Evolutionary conservation across 2,113 vertebrate species (phyloP), one percentile per base, ranked within the genome.

Genomic region (Jacana jacana): DNA sequence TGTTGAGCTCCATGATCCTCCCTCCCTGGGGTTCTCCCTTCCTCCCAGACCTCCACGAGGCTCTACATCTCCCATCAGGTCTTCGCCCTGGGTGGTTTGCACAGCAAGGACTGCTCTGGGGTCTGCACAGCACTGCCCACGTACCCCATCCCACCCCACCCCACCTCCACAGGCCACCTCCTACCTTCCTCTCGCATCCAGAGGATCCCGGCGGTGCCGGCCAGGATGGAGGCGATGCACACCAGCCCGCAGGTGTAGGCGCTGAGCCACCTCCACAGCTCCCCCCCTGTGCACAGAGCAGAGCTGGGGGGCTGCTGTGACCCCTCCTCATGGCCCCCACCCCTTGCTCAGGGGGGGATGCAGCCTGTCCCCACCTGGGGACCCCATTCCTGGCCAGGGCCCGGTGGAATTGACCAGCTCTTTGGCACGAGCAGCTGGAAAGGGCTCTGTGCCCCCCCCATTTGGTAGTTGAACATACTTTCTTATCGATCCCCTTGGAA

Each of bases 211-310:
- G 89, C 54, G 2, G 66, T 25, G 40, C 78, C 13, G 0, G 92
- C 51, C 87, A 97, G 91, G 70, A 85, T 0, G 54, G 87, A 93
- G 37, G 94, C 82, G 6, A 96, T 3, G 64, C 94, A 80, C 81
- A 96, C 91, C 78, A 97, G 58, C 58, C 89, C 93, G 3, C 87
- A 82, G 68, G 79, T 97, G 88, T 97, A 96, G 89, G 13, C 92
- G 1, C 95, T 96, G 66, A 97, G 96, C 95, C 95, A 97, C 42
- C 93, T 42, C 96, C 96, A 96, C 58, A 96, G 94, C 42, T 97
- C 95, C 6, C 96, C 95, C 10, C 96, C 95, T 97, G 48, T 44
- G 7, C 10, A 40, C 84, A 93, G 46, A 84, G 91, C 80, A 49
- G 55, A 1, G 4, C 0, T 13, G 25, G 30, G 69, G 81, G 76